Conservation (phyloP, 2,888 invertebrate species). For the Blera fallax region DNA sequence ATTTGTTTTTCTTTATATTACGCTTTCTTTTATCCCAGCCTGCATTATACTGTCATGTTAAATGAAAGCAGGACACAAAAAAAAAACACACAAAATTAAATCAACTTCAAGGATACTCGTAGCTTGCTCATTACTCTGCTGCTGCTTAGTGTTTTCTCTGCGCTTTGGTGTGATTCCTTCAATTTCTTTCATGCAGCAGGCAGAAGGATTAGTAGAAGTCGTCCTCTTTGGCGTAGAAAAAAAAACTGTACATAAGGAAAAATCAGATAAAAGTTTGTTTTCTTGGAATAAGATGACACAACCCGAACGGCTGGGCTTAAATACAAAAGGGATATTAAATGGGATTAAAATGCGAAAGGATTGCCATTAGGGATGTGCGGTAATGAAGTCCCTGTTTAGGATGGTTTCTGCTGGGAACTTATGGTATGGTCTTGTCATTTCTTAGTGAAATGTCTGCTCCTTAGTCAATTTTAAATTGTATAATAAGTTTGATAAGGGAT, state of each 20-base stretch:
- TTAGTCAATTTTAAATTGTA: conserved; percentile 17
- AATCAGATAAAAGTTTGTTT: conserved; percentile 26
- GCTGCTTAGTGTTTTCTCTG: background rate
- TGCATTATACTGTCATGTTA: conserved; percentile 24
- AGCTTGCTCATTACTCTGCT: conserved; percentile 26
- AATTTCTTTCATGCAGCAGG: conserved; percentile 12
- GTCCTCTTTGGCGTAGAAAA: background rate
- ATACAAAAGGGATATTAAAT: conserved; percentile 33
- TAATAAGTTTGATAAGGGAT: conserved; percentile 5
- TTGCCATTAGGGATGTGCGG: conserved; percentile 41
- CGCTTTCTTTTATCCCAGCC: background rate
- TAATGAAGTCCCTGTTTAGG: conserved; percentile 42
- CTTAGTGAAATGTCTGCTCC: background rate
- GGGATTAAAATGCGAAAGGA: conserved; percentile 61
- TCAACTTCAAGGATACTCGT: conserved; percentile 12
- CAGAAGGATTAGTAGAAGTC: background rate
- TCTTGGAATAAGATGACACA: conserved; percentile 11
- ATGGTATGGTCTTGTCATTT: background rate
- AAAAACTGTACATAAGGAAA: background rate
- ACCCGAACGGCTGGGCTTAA: conserved; percentile 1
- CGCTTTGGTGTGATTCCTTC: conserved; percentile 40
- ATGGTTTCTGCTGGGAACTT: background rate
- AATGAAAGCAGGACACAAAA: background rate
- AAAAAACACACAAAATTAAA: conserved; percentile 33
- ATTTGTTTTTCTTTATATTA: conserved; percentile 17